Percentiles rank a stretch among this genome's conserved stretches.
Evolutionary conservation across 64 coral and sea anemone genomes (phyloP).

Genomic region (Trachythela sp.): DNA sequence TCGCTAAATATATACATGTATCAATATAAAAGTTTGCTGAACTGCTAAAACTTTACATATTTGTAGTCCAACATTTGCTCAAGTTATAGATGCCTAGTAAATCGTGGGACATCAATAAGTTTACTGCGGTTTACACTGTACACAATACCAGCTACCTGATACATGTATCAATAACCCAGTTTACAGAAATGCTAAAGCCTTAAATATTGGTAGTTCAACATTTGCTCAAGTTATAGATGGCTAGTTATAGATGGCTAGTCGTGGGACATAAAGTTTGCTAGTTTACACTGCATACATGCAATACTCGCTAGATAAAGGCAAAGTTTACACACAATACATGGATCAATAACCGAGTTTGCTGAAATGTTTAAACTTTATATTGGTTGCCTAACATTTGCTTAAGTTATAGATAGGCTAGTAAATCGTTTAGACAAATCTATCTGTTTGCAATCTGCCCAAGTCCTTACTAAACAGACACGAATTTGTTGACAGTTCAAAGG

Average conservation of each 20-base stretch:
- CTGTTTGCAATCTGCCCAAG: background rate
- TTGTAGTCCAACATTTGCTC: background rate
- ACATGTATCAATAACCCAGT: background rate
- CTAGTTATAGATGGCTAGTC: background rate
- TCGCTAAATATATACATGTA: background rate
- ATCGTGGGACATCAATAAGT: background rate
- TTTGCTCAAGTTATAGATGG: background rate
- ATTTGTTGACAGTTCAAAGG: background rate
- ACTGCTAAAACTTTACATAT: background rate
- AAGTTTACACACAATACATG: too few relatives aligned
- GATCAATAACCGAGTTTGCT: too few relatives aligned
- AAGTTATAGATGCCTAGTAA: background rate
- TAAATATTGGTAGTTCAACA: background rate
- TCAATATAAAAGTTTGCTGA: background rate
- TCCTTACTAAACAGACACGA: background rate
- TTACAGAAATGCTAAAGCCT: background rate
- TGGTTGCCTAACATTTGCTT: background rate
- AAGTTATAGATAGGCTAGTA: background rate
- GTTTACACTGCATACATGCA: background rate
- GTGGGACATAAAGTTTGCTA: background rate
- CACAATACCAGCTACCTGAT: background rate
- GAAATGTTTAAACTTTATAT: too few relatives aligned
- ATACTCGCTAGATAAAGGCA: background rate
- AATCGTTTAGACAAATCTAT: slow-evolving; percentile 19
- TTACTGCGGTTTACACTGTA: background rate